phyloP scores from a whole-genome alignment of 1,140 invertebrate species.

The Parapsyche elsis region DNA sequence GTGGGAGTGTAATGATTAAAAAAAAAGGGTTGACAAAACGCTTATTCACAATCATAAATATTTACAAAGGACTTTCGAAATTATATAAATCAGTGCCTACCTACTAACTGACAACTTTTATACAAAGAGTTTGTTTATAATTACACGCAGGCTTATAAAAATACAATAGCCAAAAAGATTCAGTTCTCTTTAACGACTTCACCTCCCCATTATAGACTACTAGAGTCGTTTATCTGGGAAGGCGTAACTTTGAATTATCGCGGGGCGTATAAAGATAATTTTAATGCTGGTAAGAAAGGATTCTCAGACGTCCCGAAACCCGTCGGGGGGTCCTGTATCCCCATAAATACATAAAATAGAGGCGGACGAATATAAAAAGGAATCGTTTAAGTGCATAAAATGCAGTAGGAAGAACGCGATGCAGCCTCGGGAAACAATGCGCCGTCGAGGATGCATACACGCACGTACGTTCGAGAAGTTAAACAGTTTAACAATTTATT shows the following conservation, averaged over 20 bases:
- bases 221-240: constrained; percentile 17
- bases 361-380: neutral
- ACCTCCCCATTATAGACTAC: no score
- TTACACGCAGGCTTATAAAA: neutral
- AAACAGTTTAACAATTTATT: neutral
- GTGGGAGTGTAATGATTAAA: no score
- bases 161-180: neutral
- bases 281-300: constrained; percentile 18
- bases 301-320: neutral
- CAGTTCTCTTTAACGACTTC: neutral
- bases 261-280: constrained; percentile 29
- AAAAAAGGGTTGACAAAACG: no score
- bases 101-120: no score
- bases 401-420: neutral
- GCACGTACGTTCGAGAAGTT: neutral
- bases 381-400: neutral
- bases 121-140: no score
- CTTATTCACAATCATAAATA: no score
- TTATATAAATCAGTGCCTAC: no score
- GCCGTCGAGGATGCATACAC: neutral
- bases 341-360: neutral
- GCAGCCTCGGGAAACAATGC: neutral
- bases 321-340: constrained; percentile 8
- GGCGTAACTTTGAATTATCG: constrained; percentile 39
- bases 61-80: no score